Percentiles rank a stretch among this genome's conserved stretches.
phyloP scores from a whole-genome alignment of 1,140 invertebrate genomes.

The Drosophila bifasciata region DNA sequence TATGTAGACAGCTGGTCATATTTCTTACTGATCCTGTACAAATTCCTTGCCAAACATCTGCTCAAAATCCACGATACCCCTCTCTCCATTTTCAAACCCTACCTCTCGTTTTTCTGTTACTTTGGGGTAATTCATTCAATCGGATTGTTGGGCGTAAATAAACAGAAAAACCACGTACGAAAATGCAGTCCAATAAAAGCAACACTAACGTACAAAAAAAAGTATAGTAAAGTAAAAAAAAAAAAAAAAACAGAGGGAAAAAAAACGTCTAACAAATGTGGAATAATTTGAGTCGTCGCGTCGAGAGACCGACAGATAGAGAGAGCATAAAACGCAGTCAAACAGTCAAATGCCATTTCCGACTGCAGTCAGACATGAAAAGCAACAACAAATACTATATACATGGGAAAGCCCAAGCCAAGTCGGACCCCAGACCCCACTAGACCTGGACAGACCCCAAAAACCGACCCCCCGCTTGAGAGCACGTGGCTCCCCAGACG shows the following conservation, averaged over 20 bases:
- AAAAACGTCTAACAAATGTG: slow-evolving; percentile 43
- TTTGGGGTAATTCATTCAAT: slow-evolving; percentile 29
- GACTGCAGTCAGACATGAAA: slow-evolving; percentile 72
- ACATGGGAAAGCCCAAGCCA: slow-evolving; percentile 28
- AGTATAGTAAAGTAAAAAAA: neutral
- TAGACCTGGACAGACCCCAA: too few relatives aligned
- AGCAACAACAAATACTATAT: slow-evolving; percentile 25
- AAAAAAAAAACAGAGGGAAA: neutral
- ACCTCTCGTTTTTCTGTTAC: slow-evolving; percentile 21
- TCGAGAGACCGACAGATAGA: slow-evolving; percentile 26
- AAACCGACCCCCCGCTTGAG: slow-evolving; percentile 7
- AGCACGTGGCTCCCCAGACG: slow-evolving; percentile 41
- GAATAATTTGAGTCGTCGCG: slow-evolving; percentile 51
- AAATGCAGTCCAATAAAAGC: slow-evolving; percentile 15
- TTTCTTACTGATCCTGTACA: too few relatives aligned
- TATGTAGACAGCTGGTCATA: too few relatives aligned
- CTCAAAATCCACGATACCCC: too few relatives aligned
- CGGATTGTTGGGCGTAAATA: slow-evolving; percentile 25
- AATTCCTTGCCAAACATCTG: too few relatives aligned
- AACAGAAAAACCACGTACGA: slow-evolving; percentile 37
- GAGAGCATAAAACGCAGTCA: slow-evolving; percentile 65
- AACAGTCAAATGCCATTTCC: slow-evolving; percentile 70
- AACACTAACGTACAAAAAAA: slow-evolving; percentile 5
- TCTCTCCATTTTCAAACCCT: neutral
- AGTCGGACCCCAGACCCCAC: neutral